Conservation (phyloP, 2,888 invertebrate species). For the Sthenelais limicola region DNA sequence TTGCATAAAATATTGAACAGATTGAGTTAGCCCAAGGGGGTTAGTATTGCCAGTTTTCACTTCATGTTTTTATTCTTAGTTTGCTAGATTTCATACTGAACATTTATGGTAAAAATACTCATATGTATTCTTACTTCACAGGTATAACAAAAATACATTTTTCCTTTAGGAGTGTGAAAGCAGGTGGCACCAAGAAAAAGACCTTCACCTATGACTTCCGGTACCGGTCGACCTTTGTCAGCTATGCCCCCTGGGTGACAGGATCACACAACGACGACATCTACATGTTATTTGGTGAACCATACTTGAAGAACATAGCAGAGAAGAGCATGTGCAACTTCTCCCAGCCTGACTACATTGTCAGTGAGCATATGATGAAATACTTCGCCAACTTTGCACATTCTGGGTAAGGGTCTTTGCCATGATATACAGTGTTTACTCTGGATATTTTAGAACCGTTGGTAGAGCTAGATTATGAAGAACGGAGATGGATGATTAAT, state of each 20-base stretch:
- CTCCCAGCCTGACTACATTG: neutral
- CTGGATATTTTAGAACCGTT: too few species aligned
- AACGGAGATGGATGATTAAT: neutral
- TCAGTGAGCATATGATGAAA: neutral
- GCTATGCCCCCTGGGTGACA: constrained; percentile 24
- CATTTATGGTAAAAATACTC: too few species aligned
- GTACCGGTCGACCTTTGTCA: constrained; percentile 19
- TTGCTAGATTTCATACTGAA: too few species aligned
- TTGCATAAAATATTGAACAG: too few species aligned
- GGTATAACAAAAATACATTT: too few species aligned
- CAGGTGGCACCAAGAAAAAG: neutral
- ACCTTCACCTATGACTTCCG: constrained; percentile 18
- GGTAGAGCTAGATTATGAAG: neutral
- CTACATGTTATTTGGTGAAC: constrained; percentile 12
- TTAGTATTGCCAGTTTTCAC: too few species aligned
- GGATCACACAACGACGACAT: constrained; percentile 34
- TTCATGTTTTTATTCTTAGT: too few species aligned
- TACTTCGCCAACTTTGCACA: constrained; percentile 34
- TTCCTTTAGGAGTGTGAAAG: neutral
- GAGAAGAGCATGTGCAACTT: constrained; percentile 2
- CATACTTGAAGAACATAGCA: neutral
- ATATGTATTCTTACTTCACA: too few species aligned
- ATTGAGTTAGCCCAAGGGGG: too few species aligned
- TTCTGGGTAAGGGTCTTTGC: too few species aligned
- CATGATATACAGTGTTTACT: too few species aligned